Evolutionary conservation across 1,140 invertebrate species (phyloP).

Genomic region (Drosophila kohkoa): DNA sequence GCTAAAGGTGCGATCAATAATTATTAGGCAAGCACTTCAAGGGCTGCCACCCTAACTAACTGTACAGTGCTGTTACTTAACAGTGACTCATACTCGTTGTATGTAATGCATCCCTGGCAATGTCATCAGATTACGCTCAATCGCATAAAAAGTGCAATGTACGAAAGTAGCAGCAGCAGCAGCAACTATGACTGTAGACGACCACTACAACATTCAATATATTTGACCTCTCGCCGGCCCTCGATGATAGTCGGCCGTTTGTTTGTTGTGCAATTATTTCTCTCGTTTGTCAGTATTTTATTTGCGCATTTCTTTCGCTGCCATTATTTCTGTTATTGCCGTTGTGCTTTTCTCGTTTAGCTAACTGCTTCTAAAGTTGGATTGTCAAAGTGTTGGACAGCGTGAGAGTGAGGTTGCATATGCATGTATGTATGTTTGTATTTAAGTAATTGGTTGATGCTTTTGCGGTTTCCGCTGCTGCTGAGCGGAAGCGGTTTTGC

Average conservation of each 20-base stretch:
- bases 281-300: slow-evolving; percentile 61
- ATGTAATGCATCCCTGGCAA: slow-evolving; percentile 34
- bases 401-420: slow-evolving; percentile 17
- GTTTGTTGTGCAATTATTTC: slow-evolving; percentile 77
- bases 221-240: slow-evolving; percentile 68
- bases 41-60: slow-evolving; percentile 14
- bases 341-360: slow-evolving; percentile 46
- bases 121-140: slow-evolving; percentile 77
- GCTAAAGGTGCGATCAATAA: slow-evolving; percentile 46
- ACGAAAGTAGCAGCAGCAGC: slow-evolving; percentile 27
- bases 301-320: slow-evolving; percentile 56
- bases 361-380: slow-evolving; percentile 63
- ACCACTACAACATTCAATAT: slow-evolving; percentile 55
- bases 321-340: slow-evolving; percentile 10
- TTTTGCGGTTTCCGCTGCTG: slow-evolving; percentile 72
- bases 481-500: slow-evolving; percentile 73
- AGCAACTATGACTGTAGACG: slow-evolving; percentile 37
- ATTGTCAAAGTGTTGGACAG: slow-evolving; percentile 15
- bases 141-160: slow-evolving; percentile 76
- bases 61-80: slow-evolving; percentile 10
- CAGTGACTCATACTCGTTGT: neutral
- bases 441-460: slow-evolving; percentile 40
- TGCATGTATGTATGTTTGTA: slow-evolving; percentile 16
- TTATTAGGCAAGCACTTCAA: slow-evolving; percentile 22
- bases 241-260: slow-evolving; percentile 22